Evolutionary conservation across 37 sponge, comb jelly and placozoan species (phyloP).

Genomic region (Theonella swinhoei): DNA sequence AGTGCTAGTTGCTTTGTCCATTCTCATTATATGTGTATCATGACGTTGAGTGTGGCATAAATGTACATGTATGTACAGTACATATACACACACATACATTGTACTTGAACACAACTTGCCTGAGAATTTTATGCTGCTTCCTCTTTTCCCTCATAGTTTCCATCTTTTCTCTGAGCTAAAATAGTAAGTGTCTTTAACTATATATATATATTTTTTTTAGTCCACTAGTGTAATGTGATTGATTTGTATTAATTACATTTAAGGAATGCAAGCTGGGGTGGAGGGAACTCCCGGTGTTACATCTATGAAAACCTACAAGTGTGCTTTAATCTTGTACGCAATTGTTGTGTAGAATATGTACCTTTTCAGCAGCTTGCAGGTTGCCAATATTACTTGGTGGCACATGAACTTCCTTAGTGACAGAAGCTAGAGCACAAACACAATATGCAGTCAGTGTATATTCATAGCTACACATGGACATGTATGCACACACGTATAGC

Average conservation of each 20-base stretch:
- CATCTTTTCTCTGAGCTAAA: constrained; percentile 67
- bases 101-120: constrained; percentile 16
- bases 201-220: too few relatives aligned
- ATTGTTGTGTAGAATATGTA: constrained; percentile 12
- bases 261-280: background rate
- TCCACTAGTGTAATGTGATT: background rate
- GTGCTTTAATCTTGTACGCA: too few relatives aligned
- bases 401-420: constrained; percentile 77
- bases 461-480: too few relatives aligned
- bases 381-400: constrained; percentile 88
- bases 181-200: background rate
- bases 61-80: too few relatives aligned
- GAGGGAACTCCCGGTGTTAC: background rate
- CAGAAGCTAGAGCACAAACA: background rate
- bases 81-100: too few relatives aligned
- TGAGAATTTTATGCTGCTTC: constrained; percentile 32
- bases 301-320: too few relatives aligned
- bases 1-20: too few relatives aligned
- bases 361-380: constrained; percentile 67
- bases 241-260: background rate
- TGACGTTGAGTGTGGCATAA: too few relatives aligned
- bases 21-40: too few relatives aligned
- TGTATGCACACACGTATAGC: too few relatives aligned
- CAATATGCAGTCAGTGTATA: too few relatives aligned
- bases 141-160: constrained; percentile 58